phyloP scores from a whole-genome alignment of 1,140 invertebrate species.

The Scaptomyza montana region DNA sequence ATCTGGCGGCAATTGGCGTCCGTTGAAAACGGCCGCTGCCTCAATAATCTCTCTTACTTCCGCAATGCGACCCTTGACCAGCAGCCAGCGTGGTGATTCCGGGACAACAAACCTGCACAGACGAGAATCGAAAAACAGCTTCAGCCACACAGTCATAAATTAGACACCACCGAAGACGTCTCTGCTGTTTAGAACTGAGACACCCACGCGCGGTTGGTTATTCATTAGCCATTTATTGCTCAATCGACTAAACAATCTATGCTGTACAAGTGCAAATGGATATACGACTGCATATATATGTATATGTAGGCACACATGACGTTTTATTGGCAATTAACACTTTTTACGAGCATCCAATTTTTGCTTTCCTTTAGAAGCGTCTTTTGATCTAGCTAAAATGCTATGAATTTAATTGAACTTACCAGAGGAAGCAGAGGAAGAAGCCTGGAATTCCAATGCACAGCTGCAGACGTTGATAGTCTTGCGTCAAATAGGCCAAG shows the following conservation, averaged over 20 bases:
- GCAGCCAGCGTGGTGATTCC: conserved; percentile 93
- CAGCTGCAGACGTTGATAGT: conserved; percentile 90
- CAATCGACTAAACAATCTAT: conserved; percentile 38
- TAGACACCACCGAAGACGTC: conserved; percentile 24
- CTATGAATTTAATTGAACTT: conserved; percentile 58
- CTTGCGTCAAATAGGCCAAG: conserved; percentile 88
- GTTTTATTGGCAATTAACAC: conserved; percentile 42
- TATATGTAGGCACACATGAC: conserved; percentile 11
- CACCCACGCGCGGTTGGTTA: conserved; percentile 59
- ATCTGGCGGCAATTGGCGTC: conserved; percentile 86
- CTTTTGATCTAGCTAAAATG: conserved; percentile 9
- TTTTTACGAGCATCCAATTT: conserved; percentile 13
- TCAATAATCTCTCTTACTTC: conserved; percentile 89
- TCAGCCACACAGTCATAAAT: conserved; percentile 30
- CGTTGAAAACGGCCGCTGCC: conserved; percentile 88
- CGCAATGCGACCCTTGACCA: conserved; percentile 88
- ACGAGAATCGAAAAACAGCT: conserved; percentile 26
- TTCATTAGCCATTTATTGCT: conserved; percentile 54
- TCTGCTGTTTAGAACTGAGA: conserved; percentile 48
- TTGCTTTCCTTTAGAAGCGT: conserved; percentile 47
- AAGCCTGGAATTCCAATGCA: conserved; percentile 89
- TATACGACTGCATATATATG: not conserved
- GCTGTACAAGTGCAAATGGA: conserved; percentile 6
- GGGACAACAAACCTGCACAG: conserved; percentile 88
- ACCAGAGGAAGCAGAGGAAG: conserved; percentile 88